These are phyloP conservation scores for Tenthredo livida DNA, from an alignment of 2,888 invertebrate genomes.

Conservation along the genomic window DNA sequence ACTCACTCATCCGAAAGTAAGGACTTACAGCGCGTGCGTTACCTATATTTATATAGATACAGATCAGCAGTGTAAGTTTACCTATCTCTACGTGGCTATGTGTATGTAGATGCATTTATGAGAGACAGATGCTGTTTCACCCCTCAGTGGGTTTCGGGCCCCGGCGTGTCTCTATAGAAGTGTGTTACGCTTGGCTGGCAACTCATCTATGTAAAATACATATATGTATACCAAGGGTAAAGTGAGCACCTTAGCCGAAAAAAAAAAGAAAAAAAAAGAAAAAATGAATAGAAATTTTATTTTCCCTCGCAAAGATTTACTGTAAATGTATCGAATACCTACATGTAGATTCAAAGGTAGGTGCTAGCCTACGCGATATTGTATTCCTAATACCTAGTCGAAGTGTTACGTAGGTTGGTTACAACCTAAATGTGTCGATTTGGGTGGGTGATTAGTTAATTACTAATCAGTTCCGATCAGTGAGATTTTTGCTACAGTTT, in stretches of 20 bases:
- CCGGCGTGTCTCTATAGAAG: not conserved
- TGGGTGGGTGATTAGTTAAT: too few species aligned
- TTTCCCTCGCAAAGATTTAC: not conserved
- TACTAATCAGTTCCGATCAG: not conserved
- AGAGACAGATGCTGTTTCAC: constrained; percentile 40
- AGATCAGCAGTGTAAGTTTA: not conserved
- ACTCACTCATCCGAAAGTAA: not conserved
- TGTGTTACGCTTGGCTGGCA: not conserved
- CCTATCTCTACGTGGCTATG: not conserved
- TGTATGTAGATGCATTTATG: not conserved
- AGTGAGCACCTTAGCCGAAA: too few species aligned
- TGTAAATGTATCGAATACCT: not conserved
- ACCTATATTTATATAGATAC: not conserved
- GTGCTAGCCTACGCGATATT: not conserved
- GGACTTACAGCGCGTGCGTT: constrained; percentile 6
- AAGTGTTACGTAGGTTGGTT: not conserved
- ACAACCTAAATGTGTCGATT: not conserved
- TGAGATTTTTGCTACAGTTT: not conserved
- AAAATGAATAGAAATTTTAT: too few species aligned
- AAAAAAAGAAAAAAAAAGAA: too few species aligned
- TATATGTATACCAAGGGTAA: not conserved
- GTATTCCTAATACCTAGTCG: not conserved
- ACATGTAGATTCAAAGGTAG: not conserved
- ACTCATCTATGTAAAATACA: not conserved
- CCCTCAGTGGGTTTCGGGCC: not conserved